phyloP scores from a whole-genome alignment of 2,888 invertebrate genomes.

The Cantharis rustica region DNA sequence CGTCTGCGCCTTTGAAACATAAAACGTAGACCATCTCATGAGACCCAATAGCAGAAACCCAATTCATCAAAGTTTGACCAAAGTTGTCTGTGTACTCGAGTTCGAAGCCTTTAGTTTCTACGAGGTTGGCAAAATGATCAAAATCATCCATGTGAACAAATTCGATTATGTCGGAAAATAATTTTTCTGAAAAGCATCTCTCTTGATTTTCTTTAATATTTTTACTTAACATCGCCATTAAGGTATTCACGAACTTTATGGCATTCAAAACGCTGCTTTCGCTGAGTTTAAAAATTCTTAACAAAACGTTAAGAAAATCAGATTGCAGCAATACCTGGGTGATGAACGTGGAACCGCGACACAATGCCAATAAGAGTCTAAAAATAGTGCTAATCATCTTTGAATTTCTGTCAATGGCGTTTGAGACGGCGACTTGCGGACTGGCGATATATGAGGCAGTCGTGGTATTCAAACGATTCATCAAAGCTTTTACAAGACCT shows the following conservation, averaged over 20 bases:
- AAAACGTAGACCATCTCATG: conserved; percentile 98
- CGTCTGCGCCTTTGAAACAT: conserved; percentile 95
- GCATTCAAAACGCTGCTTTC: conserved; percentile 95
- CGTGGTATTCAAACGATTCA: conserved; percentile 73
- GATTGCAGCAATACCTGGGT: conserved; percentile 88
- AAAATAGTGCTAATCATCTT: conserved; percentile 86
- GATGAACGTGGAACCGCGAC: conserved; percentile 92
- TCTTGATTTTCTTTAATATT: conserved; percentile 90
- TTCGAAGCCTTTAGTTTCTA: conserved; percentile 93
- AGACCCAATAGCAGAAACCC: conserved; percentile 99
- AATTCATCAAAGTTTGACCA: conserved; percentile 96
- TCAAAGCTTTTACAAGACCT: conserved; percentile 83
- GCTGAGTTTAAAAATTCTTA: conserved; percentile 92
- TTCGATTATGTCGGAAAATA: conserved; percentile 93
- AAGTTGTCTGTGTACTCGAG: conserved; percentile 98
- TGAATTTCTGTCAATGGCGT: conserved; percentile 62
- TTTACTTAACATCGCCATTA: conserved; percentile 92
- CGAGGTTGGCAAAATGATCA: conserved; percentile 94
- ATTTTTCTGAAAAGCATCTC: conserved; percentile 94
- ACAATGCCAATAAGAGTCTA: conserved; percentile 91
- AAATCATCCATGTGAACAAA: conserved; percentile 98
- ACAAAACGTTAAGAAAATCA: conserved; percentile 90
- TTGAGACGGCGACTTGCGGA: conserved; percentile 49
- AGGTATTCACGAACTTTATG: conserved; percentile 93
- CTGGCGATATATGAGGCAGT: conserved; percentile 56